Conservation (phyloP, 2,113 vertebrate species). For the Labeo rohita region DNA sequence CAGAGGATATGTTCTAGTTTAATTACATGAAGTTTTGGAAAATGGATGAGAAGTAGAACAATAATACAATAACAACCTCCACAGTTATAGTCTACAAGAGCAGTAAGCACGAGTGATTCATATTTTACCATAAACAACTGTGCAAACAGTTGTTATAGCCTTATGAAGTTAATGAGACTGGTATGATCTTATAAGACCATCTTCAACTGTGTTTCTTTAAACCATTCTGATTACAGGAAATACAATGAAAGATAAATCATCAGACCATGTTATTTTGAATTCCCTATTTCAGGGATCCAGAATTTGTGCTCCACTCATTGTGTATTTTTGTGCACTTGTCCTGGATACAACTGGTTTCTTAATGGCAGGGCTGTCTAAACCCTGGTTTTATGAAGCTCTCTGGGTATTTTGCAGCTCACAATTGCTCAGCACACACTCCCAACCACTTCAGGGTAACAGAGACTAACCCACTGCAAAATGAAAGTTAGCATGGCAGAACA, state of each 20-base stretch:
- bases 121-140: not conserved
- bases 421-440: not conserved
- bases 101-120: too few relatives aligned
- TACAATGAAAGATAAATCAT: not conserved
- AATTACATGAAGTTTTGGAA: too few relatives aligned
- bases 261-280: slow-evolving; percentile 5
- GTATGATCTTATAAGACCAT: not conserved
- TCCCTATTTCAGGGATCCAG: not conserved
- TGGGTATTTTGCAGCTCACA: not conserved
- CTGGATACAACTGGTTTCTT: not conserved
- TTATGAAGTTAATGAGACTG: not conserved
- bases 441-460: not conserved
- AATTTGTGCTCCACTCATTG: not conserved
- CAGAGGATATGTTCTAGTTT: not conserved
- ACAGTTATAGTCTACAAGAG: not conserved
- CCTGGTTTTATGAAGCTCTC: not conserved
- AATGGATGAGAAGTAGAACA: not conserved
- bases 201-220: not conserved
- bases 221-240: not conserved
- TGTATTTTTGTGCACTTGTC: not conserved
- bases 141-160: not conserved
- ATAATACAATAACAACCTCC: not conserved
- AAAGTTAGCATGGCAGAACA: not conserved
- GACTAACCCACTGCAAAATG: not conserved
- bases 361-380: slow-evolving; percentile 3